Evolutionary conservation across 2,888 invertebrate genomes (phyloP).

Genomic region (Poecilobothrus nobilitatus): DNA sequence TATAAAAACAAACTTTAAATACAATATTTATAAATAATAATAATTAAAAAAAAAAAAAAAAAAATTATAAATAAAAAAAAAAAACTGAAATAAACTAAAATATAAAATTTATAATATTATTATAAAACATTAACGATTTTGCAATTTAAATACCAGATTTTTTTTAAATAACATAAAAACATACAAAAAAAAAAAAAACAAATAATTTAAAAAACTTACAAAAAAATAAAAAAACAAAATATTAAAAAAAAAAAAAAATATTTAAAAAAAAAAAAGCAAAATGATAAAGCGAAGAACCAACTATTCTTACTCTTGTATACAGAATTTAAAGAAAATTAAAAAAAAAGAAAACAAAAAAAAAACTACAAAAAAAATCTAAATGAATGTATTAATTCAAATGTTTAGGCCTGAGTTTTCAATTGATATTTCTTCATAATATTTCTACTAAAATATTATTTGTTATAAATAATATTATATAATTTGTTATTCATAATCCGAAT

Average conservation of each 20-base stretch:
- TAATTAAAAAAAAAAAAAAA: slow-evolving; percentile 8
- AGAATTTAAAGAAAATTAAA: slow-evolving; percentile 11
- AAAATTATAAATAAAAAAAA: neutral
- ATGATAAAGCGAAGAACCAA: slow-evolving; percentile 15
- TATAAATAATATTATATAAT: no score
- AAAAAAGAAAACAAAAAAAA: slow-evolving; percentile 9
- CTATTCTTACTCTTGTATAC: slow-evolving; percentile 18
- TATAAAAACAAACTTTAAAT: neutral
- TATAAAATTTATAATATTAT: neutral
- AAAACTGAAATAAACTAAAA: slow-evolving; percentile 7
- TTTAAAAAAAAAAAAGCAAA: slow-evolving; percentile 5
- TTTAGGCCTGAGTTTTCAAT: no score
- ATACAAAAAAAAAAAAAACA: neutral
- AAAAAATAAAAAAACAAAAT: slow-evolving; percentile 12
- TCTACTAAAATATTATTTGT: no score
- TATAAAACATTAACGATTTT: slow-evolving; percentile 11
- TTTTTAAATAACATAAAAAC: slow-evolving; percentile 12
- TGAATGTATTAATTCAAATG: no score
- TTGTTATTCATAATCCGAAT: no score
- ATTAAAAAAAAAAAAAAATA: slow-evolving; percentile 15
- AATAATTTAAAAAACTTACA: slow-evolving; percentile 14
- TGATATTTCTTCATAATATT: no score
- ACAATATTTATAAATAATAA: slow-evolving; percentile 10
- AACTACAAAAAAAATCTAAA: neutral
- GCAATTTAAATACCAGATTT: slow-evolving; percentile 8